phyloP scores from a whole-genome alignment of 2,888 invertebrate genomes.

The Mesorhabditis spiculigera region DNA sequence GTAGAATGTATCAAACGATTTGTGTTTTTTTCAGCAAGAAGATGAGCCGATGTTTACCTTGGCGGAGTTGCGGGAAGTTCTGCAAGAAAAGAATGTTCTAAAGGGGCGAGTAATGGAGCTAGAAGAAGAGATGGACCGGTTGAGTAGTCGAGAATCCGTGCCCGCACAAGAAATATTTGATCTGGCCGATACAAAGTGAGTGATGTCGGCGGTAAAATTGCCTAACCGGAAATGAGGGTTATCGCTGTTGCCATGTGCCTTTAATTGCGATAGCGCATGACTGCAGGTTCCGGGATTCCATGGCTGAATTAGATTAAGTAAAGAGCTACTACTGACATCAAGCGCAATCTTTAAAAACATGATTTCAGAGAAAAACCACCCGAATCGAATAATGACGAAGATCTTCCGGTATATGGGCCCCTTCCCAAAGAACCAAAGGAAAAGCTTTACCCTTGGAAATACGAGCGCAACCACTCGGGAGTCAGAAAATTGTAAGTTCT shows the following conservation, averaged over 20 bases:
- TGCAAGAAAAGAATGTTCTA: constrained; percentile 86
- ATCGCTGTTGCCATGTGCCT: no score
- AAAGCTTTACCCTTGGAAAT: constrained; percentile 80
- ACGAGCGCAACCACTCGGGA: constrained; percentile 54
- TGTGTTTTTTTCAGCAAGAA: constrained; percentile 22
- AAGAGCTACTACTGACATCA: no score
- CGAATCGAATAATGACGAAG: constrained; percentile 64
- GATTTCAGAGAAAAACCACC: no score
- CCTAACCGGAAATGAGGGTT: no score
- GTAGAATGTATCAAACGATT: constrained; percentile 9
- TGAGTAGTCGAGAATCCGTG: constrained; percentile 12
- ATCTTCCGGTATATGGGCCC: constrained; percentile 91
- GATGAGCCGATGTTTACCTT: constrained; percentile 79
- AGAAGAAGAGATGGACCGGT: constrained; percentile 79
- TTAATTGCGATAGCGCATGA: no score
- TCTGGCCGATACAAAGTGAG: no score
- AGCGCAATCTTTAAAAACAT: no score
- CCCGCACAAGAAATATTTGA: no score
- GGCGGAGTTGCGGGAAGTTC: constrained; percentile 78
- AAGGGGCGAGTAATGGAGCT: constrained; percentile 81
- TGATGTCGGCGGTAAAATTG: no score
- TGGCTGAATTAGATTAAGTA: no score
- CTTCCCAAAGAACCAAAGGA: constrained; percentile 93
- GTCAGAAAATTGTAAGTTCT: constrained; percentile 47
- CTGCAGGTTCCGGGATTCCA: no score